Evolutionary conservation across 2,113 vertebrate genomes (phyloP).

Genomic region (Pleuronectes platessa): DNA sequence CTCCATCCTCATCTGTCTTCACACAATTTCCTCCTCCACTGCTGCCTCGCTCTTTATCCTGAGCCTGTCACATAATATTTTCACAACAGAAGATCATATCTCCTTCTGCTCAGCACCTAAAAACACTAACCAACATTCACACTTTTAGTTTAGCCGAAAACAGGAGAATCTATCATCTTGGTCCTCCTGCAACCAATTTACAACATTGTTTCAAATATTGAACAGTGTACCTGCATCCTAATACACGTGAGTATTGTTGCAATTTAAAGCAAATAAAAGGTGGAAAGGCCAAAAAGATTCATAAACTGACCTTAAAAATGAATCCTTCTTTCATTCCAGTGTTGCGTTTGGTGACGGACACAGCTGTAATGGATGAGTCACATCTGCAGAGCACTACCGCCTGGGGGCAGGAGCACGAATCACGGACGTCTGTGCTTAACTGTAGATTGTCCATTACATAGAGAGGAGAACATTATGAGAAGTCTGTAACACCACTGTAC

Average conservation of each 20-base stretch:
- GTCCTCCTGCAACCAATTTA: not conserved
- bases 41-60: conserved; percentile 39
- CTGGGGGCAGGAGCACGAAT: no score
- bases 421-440: no score
- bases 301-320: not conserved
- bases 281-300: not conserved
- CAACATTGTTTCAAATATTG: not conserved
- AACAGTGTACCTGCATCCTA: not conserved
- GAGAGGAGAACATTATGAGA: not conserved
- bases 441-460: not conserved
- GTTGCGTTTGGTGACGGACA: conserved; percentile 3
- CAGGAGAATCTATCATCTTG: not conserved
- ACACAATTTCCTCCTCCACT: conserved; percentile 21
- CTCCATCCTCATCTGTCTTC: conserved; percentile 37
- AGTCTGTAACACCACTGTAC: no score
- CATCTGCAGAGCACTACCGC: not conserved
- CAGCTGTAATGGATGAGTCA: conserved; percentile 12
- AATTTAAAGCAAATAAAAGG: no score
- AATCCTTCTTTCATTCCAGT: not conserved
- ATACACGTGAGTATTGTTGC: not conserved
- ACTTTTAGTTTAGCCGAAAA: conserved; percentile 20
- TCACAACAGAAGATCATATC: conserved; percentile 44
- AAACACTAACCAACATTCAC: conserved; percentile 32
- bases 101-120: conserved; percentile 40
- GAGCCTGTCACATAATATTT: conserved; percentile 46